A percentile compares a stretch with the other conserved stretches of the same genome.
phyloP scores from a whole-genome alignment of 2,888 invertebrate genomes.

The Trichopria drosophilae region DNA sequence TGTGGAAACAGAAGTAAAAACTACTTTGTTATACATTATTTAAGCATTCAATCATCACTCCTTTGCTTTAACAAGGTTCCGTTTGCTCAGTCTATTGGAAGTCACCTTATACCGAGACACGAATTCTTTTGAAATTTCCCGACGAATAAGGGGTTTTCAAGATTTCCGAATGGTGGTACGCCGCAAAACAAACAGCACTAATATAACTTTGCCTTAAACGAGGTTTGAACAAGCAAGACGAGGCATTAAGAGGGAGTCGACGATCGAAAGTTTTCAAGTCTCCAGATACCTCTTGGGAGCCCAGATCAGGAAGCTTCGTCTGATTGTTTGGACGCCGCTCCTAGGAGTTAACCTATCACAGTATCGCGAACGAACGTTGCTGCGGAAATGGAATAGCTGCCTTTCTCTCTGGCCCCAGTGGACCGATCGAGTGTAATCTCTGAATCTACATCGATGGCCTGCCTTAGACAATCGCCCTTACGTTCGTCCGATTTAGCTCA shows the following conservation, averaged over 20 bases:
- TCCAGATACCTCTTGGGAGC: slow-evolving; percentile 3
- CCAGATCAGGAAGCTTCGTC: slow-evolving; percentile 11
- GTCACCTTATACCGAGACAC: no score
- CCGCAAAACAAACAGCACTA: no score
- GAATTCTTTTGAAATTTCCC: no score
- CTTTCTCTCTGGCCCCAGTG: slow-evolving; percentile 31
- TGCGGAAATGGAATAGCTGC: slow-evolving; percentile 28
- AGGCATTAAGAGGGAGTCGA: slow-evolving; percentile 28
- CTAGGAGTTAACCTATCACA: slow-evolving; percentile 5
- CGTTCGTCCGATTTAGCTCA: no score
- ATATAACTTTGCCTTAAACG: no score
- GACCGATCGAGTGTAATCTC: slow-evolving; percentile 33
- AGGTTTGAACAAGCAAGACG: slow-evolving; percentile 30
- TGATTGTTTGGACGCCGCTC: slow-evolving; percentile 30
- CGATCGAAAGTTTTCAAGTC: slow-evolving; percentile 18
- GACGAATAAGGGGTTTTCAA: no score
- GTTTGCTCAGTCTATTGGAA: no score
- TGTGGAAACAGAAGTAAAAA: no score
- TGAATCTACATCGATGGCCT: slow-evolving; percentile 22
- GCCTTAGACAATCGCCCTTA: slow-evolving; percentile 15
- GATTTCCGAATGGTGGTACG: no score
- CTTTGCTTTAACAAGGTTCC: no score
- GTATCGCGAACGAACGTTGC: slow-evolving; percentile 10
- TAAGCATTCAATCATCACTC: no score
- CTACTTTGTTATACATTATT: no score